Evolutionary conservation across 2,797 vertebrate genomes (phyloP).

Genomic region (Enteromius unitaeniatus): DNA sequence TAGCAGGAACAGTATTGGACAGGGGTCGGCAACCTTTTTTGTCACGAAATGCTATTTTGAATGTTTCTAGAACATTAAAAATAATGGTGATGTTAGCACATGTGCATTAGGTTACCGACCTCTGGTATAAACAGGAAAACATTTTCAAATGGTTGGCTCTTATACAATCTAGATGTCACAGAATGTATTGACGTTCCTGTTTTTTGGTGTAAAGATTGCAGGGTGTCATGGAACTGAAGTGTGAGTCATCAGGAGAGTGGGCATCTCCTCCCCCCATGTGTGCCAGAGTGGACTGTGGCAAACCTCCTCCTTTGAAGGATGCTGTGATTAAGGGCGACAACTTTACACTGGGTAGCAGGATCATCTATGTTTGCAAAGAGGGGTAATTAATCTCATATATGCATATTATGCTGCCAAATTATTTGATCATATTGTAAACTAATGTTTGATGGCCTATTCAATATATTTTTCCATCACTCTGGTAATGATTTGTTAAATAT

Average conservation of each 20-base stretch:
- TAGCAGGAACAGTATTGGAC: not conserved
- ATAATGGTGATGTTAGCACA: not conserved
- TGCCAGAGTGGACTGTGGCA: conserved; percentile 81
- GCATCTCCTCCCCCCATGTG: conserved; percentile 84
- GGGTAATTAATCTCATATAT: conserved; percentile 81
- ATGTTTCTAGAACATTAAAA: not conserved
- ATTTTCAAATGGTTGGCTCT: not conserved
- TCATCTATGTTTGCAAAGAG: conserved; percentile 93
- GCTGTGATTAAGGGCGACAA: conserved; percentile 81
- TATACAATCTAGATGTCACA: conserved; percentile 7
- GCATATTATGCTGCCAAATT: not conserved
- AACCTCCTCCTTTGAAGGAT: conserved; percentile 86
- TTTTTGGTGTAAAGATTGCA: conserved; percentile 83
- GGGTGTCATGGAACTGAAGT: conserved; percentile 84
- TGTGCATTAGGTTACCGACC: not conserved
- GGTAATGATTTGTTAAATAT: conserved; percentile 13
- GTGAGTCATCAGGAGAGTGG: conserved; percentile 88
- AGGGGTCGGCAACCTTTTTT: not conserved
- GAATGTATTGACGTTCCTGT: conserved; percentile 3
- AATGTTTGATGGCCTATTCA: not conserved
- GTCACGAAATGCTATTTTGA: not conserved
- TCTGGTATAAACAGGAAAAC: not conserved
- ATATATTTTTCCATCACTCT: not conserved
- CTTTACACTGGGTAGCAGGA: conserved; percentile 86
- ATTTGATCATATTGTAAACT: not conserved